Evolutionary conservation across 2,888 invertebrate species (phyloP), one percentile per base, ranked within the genome.

Genomic region (Malacosoma neustria): DNA sequence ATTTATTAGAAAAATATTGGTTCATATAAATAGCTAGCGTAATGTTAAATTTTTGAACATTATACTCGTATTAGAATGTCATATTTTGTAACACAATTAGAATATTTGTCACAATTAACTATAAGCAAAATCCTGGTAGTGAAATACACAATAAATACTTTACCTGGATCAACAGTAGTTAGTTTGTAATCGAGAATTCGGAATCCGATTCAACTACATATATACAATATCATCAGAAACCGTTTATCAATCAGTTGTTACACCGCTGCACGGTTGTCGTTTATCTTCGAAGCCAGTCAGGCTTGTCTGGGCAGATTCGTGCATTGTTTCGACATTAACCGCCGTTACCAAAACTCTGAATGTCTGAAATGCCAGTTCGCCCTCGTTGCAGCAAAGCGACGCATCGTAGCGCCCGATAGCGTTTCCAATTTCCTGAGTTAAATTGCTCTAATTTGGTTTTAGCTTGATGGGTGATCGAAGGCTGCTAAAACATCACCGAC

Each of bases 381-480:
- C 59, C 72, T 62, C 58, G 68, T 60, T 71, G 73, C 71, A 70
- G 41, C 60, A 58, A 68, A 61, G 72, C 61, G 58, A 68, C 61
- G 72, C 72, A 73, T 58, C 69, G 73, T 9, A 62, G 64, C 70
- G 69, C 67, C 71, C 75, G 80, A 80, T 82, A 81, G 72, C 73
- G 72, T 72, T 82, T 75, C 80, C 85, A 82, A 85, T 84, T 84
- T 84, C 85, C 84, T 79, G 82, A 79, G 79, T 80, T 77, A 82
- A 82, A 84, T 85, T 84, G 81, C 76, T 79, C 79, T 82, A 85
- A 85, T 84, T 85, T 75, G 75, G 79, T 80, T 81, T 80, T 80
- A 71, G 66, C 64, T 72, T 77, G 81, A 75, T 76, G 73, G 70
- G 60, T 77, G 75, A 80, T 79, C 73, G 77, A 75, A 76, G 68